Base-by-base conservation (phyloP, 2,888 invertebrate species). In the Zootermopsis nevadensis region DNA sequence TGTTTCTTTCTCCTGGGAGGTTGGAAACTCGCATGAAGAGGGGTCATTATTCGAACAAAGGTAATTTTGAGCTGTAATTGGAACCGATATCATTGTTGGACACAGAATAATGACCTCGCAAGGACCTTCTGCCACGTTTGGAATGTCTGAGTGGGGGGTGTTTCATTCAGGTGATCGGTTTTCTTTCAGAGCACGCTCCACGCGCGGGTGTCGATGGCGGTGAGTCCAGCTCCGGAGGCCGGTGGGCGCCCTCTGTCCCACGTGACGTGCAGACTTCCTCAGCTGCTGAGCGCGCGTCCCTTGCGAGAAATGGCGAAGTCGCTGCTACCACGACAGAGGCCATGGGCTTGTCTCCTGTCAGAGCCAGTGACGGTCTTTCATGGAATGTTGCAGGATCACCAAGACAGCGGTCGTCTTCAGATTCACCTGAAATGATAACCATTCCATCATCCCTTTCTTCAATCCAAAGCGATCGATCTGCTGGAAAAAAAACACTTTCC, bases 281-380 rank as follows among this genome's bases (percentile, higher is more conserved):
- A 8, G 22, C 79, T 33, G 19, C 22, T 38, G 60, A 30, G 19
- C 27, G 38, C 24, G 82, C 66, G 6, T 82, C 82, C 4, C 77
- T 69, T 22, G 79, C 82, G 10, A 31, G 67, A 27, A 67, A 82
- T 48, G n/a, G n/a, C n/a, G n/a, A n/a, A n/a, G n/a, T n/a, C n/a
- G n/a, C n/a, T n/a, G n/a, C n/a, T n/a, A n/a, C n/a, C 42, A 77
- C 67, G 38, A 69, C 82, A 19, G 82, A 82, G 27, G 79, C 82
- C 15, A 77, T 82, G 22, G 82, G 79, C 77, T 77, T 79, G 42
- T 82, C 82, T 12, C 82, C 82, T 22, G 77, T 31, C 19, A 33
- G 67, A 55, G 35, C 77, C 24, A 76, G 69, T 48, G 82, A 82
- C 19, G 60, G 27, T n/a, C 66, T 33, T n/a, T 33, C 53, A 66